Evolutionary conservation across 2,797 vertebrate species (phyloP).

Genomic region (Chaunax sp.): DNA sequence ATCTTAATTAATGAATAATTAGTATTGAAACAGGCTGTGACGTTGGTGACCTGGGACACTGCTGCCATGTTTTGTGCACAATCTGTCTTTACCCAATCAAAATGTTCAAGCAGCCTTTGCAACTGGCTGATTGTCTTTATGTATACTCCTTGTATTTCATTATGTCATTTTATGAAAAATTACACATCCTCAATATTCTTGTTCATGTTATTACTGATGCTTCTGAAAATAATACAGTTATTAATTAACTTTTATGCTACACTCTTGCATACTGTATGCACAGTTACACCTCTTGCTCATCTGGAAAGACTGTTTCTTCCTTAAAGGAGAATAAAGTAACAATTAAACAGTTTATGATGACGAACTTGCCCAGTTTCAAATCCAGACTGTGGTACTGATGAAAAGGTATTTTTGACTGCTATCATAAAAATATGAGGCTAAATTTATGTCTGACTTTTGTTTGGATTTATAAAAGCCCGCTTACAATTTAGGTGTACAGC

Average conservation of each 20-base stretch:
- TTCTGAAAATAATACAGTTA: slow-evolving; percentile 73
- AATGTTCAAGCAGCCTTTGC: slow-evolving; percentile 40
- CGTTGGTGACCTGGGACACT: slow-evolving; percentile 58
- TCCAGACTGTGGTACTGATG: background rate
- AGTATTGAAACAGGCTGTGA: background rate
- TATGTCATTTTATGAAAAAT: slow-evolving; percentile 74
- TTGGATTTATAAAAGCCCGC: no score
- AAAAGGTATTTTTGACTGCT: background rate
- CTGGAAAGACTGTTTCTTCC: slow-evolving; percentile 81
- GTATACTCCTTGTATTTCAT: slow-evolving; percentile 76
- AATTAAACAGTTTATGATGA: slow-evolving; percentile 69
- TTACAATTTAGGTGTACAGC: no score
- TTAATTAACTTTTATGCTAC: slow-evolving; percentile 77
- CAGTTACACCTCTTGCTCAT: slow-evolving; percentile 78
- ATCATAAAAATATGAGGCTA: no score
- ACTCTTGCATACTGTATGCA: slow-evolving; percentile 77
- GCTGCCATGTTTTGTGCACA: slow-evolving; percentile 49
- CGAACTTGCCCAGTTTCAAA: background rate
- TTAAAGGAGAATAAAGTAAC: slow-evolving; percentile 80
- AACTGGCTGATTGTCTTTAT: slow-evolving; percentile 57
- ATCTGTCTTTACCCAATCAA: slow-evolving; percentile 55
- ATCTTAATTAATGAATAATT: background rate
- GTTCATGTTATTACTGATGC: slow-evolving; percentile 73
- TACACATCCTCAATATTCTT: slow-evolving; percentile 75
- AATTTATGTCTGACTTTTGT: no score